Evolutionary conservation across 2,113 vertebrate species (phyloP).

Genomic region (Corythornis madagascariensis): DNA sequence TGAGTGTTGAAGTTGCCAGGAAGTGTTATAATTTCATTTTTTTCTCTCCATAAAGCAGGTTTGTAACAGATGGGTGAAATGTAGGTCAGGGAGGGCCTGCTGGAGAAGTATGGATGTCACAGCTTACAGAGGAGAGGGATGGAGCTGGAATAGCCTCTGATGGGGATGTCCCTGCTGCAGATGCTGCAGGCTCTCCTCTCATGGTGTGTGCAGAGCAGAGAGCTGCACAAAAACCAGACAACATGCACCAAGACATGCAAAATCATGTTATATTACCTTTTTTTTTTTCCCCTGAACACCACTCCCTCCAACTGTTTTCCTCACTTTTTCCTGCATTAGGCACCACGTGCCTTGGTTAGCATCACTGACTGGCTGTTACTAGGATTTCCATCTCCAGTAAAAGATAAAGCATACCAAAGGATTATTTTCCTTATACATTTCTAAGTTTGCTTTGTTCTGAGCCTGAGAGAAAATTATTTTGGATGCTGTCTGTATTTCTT

Average conservation of each 20-base stretch:
- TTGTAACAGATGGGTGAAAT: constrained; percentile 68
- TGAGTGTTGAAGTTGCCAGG: neutral
- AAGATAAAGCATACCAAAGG: neutral
- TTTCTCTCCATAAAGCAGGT: constrained; percentile 35
- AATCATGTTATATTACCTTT: neutral
- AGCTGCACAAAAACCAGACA: neutral
- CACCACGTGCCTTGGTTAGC: neutral
- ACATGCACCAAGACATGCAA: neutral
- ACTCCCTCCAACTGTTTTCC: neutral
- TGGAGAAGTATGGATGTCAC: neutral
- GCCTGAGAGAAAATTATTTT: neutral
- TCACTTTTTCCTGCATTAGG: neutral
- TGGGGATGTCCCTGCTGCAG: neutral
- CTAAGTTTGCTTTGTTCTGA: neutral
- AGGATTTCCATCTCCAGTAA: neutral
- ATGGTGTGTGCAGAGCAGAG: neutral
- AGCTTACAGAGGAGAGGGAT: neutral
- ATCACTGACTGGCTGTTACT: neutral
- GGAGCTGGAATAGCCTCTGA: neutral
- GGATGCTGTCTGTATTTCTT: neutral
- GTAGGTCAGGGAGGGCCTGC: constrained; percentile 34
- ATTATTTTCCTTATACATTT: neutral
- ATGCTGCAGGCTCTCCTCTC: neutral
- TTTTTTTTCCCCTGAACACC: neutral
- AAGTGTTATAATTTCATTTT: constrained; percentile 43